These are phyloP conservation scores for Tetraodon nigroviridis DNA, from an alignment of 2,113 vertebrate species.

Conservation along the genomic window DNA sequence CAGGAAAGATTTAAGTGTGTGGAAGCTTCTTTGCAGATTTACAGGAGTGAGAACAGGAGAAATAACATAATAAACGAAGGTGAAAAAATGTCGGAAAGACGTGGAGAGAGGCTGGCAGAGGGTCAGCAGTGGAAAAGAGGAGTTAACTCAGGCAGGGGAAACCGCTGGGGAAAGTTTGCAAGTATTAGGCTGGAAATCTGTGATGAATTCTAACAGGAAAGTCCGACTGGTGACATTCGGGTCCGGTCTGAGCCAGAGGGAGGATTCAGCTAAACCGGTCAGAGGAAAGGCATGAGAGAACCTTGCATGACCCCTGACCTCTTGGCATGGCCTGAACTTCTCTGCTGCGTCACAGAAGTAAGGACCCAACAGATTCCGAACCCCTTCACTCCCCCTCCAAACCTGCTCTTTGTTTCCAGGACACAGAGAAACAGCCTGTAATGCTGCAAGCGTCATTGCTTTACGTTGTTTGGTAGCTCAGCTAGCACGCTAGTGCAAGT, in stretches of 20 bases:
- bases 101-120: slow-evolving; percentile 1
- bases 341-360: slow-evolving; percentile 1
- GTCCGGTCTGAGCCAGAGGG: too few species aligned
- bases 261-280: too few species aligned
- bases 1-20: slow-evolving; percentile 42
- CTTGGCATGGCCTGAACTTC: slow-evolving; percentile 26
- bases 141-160: background rate
- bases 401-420: background rate
- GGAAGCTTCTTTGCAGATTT: slow-evolving; percentile 24
- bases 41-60: slow-evolving; percentile 12
- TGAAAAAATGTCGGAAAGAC: slow-evolving; percentile 3
- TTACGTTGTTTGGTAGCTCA: background rate
- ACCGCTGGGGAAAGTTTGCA: background rate
- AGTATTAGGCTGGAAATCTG: slow-evolving; percentile 21
- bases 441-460: background rate
- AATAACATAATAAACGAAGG: background rate
- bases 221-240: slow-evolving; percentile 31
- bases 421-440: too few species aligned
- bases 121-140: slow-evolving; percentile 21
- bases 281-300: too few species aligned
- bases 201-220: slow-evolving; percentile 15
- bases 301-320: slow-evolving; percentile 40
- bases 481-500: background rate
- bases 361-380: background rate
- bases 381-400: background rate